Conservation (phyloP, 2,113 vertebrate genomes). For the Pomatorhinus ruficollis region DNA sequence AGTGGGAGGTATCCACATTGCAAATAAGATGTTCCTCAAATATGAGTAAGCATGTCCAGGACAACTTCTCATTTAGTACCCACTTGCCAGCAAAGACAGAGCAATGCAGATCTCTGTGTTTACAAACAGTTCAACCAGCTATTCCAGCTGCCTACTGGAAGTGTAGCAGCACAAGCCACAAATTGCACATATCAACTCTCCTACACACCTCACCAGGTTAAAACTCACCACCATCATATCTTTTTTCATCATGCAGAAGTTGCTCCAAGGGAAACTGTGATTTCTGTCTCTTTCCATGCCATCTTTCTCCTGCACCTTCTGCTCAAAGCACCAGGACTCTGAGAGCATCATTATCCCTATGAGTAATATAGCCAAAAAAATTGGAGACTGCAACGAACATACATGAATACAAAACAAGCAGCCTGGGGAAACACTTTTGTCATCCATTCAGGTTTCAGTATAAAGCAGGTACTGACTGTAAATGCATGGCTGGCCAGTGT, state of each 20-base stretch:
- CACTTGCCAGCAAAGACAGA: not conserved
- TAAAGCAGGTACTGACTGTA: not conserved
- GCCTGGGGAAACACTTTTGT: not conserved
- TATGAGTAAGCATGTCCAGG: not conserved
- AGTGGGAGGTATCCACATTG: not conserved
- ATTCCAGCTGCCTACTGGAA: not conserved
- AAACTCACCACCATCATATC: slow-evolving; percentile 1
- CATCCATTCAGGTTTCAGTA: not conserved
- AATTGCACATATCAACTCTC: not conserved
- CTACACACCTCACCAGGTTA: not conserved
- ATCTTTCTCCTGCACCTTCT: not conserved
- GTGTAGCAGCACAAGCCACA: not conserved
- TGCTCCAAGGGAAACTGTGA: not conserved
- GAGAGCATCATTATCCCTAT: slow-evolving; percentile 1
- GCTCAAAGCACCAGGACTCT: not conserved
- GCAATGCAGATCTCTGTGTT: not conserved
- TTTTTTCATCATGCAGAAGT: not conserved
- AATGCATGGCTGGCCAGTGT: not conserved
- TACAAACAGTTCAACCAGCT: not conserved
- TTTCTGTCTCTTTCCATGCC: not conserved
- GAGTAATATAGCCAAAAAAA: not conserved
- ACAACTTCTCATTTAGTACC: not conserved
- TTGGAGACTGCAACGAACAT: not conserved
- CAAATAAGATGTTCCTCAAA: not conserved
- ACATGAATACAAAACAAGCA: rapidly evolving